These are phyloP conservation scores for Leptinotarsa defecta DNA, from an alignment of 1,140 invertebrate genomes.

Conservation along the genomic window DNA sequence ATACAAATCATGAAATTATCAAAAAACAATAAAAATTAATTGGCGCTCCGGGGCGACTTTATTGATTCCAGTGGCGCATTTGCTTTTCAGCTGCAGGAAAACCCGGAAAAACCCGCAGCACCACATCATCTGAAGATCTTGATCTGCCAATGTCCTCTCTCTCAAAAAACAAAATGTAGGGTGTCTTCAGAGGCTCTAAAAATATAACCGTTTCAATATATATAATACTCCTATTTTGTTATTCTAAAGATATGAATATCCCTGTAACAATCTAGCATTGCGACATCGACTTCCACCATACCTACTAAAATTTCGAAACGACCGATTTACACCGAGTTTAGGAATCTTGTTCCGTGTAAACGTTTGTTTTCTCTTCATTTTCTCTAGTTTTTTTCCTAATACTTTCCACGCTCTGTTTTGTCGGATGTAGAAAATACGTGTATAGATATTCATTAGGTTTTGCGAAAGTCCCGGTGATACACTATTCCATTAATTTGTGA, in stretches of 20 bases:
- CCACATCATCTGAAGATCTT: no score
- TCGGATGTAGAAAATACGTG: constrained; percentile 17
- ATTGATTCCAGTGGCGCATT: no score
- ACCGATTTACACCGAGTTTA: constrained; percentile 13
- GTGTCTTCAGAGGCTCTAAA: no score
- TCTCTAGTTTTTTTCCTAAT: constrained; percentile 23
- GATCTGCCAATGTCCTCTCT: no score
- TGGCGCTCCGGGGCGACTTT: no score
- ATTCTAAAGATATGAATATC: not conserved
- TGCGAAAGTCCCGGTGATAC: constrained; percentile 7
- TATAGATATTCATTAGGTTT: constrained; percentile 18
- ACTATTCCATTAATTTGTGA: constrained; percentile 11
- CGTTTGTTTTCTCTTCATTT: constrained; percentile 29
- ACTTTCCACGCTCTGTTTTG: constrained; percentile 33
- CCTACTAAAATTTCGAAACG: not conserved
- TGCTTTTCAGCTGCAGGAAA: no score
- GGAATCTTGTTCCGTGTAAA: constrained; percentile 14
- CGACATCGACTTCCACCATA: not conserved
- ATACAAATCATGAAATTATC: no score
- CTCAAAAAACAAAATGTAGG: no score
- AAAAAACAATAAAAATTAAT: no score
- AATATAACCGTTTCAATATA: no score
- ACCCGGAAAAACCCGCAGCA: no score
- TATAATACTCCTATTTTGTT: no score
- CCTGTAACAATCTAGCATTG: not conserved